Base-by-base conservation (phyloP, 2,888 invertebrate species). In the Cantharis rufa region DNA sequence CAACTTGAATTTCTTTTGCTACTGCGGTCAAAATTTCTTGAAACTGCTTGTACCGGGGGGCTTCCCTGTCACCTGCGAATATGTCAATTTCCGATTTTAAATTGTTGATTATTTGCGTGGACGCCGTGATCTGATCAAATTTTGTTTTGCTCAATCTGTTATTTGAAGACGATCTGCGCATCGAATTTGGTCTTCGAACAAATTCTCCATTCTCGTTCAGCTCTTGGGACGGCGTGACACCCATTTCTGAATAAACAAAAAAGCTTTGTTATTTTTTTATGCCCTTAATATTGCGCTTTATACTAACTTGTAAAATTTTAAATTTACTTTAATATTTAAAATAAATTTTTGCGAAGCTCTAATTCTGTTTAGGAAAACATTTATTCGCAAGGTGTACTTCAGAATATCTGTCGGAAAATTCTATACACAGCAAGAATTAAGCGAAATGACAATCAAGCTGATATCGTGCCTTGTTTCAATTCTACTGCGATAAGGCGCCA, bases 61-160 rank as follows among this genome's bases (percentile, higher is more conserved):
- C 75, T 10, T 63, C 76, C 74, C 80, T 61, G 16, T 74, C 62
- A 1, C 81, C 81, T 61, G 72, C 71, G 74, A 76, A 81, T 15
- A 66, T 24, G 13, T 78, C 79, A 13, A 81, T 76, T 73, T 81
- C 76, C 1, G 15, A 16, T 70, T 77, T 73, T 1, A 77, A 18
- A 28, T 68, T 18, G 1, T 10, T 10, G 3, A 73, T 10, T 1
- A 62, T 62, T 16, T 73, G 16, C 1, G 62, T 15, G 2, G 48
- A 24, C 21, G 18, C 18, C 21, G 69, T 27, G 0, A 70, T 21
- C 62, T 76, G 70, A 68, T 76, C 72, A 11, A 66, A 24, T 66
- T 66, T 66, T 13, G 62, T 10, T 70, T 32, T 72, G 24, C n/a
- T 28, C 27, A 28, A 27, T 15, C 66, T 32, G 15, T 64, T 48